phyloP scores from a whole-genome alignment of 2,888 invertebrate genomes.

The Oscheius sp. region DNA sequence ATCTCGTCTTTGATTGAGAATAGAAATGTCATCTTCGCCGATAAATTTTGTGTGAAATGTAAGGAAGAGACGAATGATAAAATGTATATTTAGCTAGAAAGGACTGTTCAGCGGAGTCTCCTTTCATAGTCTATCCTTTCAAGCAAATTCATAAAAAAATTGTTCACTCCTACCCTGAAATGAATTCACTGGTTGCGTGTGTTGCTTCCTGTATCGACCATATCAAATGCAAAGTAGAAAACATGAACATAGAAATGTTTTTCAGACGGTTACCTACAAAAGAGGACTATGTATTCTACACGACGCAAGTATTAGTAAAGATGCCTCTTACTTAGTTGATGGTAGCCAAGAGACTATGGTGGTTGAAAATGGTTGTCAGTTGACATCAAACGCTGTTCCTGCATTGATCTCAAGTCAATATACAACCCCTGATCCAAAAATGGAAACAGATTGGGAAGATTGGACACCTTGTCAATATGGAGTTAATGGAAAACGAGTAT shows the following conservation, averaged over 20 bases:
- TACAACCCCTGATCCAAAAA: constrained; percentile 1
- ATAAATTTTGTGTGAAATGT: constrained; percentile 56
- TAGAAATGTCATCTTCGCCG: constrained; percentile 48
- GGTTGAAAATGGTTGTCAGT: constrained; percentile 54
- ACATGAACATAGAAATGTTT: too few relatives aligned
- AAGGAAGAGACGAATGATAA: neutral
- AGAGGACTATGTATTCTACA: constrained; percentile 54
- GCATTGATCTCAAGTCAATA: constrained; percentile 27
- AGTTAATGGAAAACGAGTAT: constrained; percentile 36
- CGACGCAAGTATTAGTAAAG: constrained; percentile 36
- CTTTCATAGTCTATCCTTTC: constrained; percentile 49
- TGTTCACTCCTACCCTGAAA: constrained; percentile 37
- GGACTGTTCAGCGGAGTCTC: constrained; percentile 47
- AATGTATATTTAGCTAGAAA: constrained; percentile 38
- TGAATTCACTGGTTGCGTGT: constrained; percentile 52
- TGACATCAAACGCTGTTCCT: constrained; percentile 27
- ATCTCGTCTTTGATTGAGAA: constrained; percentile 39
- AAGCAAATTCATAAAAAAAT: constrained; percentile 46
- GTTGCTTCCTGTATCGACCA: constrained; percentile 51
- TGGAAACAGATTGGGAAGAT: constrained; percentile 41
- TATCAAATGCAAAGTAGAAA: constrained; percentile 44
- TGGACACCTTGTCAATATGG: constrained; percentile 53
- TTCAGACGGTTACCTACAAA: constrained; percentile 53
- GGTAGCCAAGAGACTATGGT: constrained; percentile 54
- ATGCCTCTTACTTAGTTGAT: constrained; percentile 37